Percentiles rank a stretch among this genome's conserved stretches.
Conservation (phyloP, 2,888 invertebrate species). For the Nudaria mundana region DNA sequence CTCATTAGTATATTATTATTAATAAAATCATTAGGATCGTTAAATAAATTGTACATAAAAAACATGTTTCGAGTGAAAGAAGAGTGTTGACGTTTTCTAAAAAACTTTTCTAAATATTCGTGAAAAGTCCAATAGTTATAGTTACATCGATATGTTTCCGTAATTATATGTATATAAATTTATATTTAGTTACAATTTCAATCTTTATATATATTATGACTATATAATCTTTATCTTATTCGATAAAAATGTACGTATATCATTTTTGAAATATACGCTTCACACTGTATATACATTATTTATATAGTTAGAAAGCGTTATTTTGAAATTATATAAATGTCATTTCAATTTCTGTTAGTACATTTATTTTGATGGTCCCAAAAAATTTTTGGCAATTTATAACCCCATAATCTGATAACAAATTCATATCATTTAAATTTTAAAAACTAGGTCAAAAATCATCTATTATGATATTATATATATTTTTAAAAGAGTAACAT, state of each 20-base stretch:
- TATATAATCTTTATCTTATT: too few species aligned
- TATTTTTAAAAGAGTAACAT: background rate
- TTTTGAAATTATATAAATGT: slow-evolving; percentile 11
- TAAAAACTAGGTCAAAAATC: slow-evolving; percentile 3
- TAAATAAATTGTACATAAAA: slow-evolving; percentile 37
- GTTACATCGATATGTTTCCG: too few species aligned
- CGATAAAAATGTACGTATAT: too few species aligned
- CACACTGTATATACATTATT: slow-evolving; percentile 26
- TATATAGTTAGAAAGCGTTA: slow-evolving; percentile 33
- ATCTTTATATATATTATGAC: slow-evolving; percentile 14
- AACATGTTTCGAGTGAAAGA: slow-evolving; percentile 25
- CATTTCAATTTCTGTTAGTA: too few species aligned
- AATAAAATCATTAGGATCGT: slow-evolving; percentile 27
- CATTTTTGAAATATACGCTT: slow-evolving; percentile 22
- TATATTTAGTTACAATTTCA: slow-evolving; percentile 18
- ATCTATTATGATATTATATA: slow-evolving; percentile 7
- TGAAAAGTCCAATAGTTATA: slow-evolving; percentile 25
- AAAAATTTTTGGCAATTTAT: slow-evolving; percentile 11
- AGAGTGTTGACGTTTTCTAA: slow-evolving; percentile 29
- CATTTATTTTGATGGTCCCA: too few species aligned
- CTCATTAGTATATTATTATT: slow-evolving; percentile 29
- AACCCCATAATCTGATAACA: background rate
- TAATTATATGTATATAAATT: slow-evolving; percentile 29
- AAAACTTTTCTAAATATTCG: slow-evolving; percentile 35
- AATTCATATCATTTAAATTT: slow-evolving; percentile 8